Evolutionary conservation across 2,888 invertebrate genomes (phyloP).

Genomic region (Pristionchus arcanus): DNA sequence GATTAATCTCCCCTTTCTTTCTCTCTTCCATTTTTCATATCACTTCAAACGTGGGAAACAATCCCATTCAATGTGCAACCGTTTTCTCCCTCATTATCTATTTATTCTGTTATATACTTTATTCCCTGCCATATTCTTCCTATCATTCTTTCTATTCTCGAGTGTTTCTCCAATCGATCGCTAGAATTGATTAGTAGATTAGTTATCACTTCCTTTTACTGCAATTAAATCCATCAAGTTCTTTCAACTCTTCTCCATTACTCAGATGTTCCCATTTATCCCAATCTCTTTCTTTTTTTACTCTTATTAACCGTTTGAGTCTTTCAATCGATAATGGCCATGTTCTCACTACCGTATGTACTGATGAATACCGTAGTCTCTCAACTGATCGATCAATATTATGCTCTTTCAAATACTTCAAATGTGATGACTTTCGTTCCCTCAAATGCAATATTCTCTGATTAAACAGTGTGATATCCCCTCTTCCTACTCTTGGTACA

Average conservation of each 20-base stretch:
- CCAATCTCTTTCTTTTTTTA: not conserved
- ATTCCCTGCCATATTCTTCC: conserved; percentile 37
- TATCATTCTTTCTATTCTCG: conserved; percentile 32
- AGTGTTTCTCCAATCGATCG: conserved; percentile 42
- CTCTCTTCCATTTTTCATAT: not conserved
- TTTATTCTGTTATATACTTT: conserved; percentile 43
- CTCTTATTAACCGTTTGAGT: conserved; percentile 1
- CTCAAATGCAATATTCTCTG: conserved; percentile 47
- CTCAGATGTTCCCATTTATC: not conserved
- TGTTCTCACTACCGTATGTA: conserved; percentile 54
- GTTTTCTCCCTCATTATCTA: not conserved
- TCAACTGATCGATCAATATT: conserved; percentile 7
- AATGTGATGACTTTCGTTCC: conserved; percentile 47
- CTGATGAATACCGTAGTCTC: conserved; percentile 49
- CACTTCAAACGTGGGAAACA: conserved; percentile 16
- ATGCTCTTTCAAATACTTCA: conserved; percentile 40
- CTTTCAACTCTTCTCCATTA: not conserved
- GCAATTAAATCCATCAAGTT: conserved; percentile 8
- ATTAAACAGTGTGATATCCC: conserved; percentile 25
- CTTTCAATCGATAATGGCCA: conserved; percentile 39
- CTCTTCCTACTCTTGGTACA: conserved; percentile 16
- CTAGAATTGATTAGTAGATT: conserved; percentile 40
- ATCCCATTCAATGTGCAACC: conserved; percentile 8
- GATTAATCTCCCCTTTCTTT: not conserved
- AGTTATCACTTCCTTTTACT: not conserved